Evolutionary conservation across 2,888 invertebrate genomes (phyloP).

Genomic region (Panorpa germanica): DNA sequence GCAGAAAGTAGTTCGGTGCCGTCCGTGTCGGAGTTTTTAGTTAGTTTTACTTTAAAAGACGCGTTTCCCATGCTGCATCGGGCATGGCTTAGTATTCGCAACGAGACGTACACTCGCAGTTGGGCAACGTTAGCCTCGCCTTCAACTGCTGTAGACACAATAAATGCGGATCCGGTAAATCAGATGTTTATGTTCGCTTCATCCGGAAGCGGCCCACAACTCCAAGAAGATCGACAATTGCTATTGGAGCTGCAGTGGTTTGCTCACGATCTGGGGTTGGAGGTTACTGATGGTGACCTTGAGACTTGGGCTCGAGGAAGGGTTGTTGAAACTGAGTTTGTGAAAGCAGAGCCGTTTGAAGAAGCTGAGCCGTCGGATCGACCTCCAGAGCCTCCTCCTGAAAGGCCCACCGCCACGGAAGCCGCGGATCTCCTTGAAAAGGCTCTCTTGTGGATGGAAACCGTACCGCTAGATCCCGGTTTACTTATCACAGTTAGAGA

Average conservation of each 20-base stretch:
- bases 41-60: too few relatives aligned
- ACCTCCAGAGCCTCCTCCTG: constrained; percentile 13
- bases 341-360: constrained; percentile 12
- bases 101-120: too few relatives aligned
- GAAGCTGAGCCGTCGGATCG: constrained; percentile 15
- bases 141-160: too few relatives aligned
- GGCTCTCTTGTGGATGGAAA: constrained; percentile 28
- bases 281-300: constrained; percentile 18
- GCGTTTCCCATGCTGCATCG: too few relatives aligned
- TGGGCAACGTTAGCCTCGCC: too few relatives aligned
- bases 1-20: too few relatives aligned
- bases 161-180: too few relatives aligned
- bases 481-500: too few relatives aligned
- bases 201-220: constrained; percentile 12
- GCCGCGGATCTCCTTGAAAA: constrained; percentile 22
- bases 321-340: background rate
- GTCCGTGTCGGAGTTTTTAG: too few relatives aligned
- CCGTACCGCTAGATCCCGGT: constrained; percentile 26
- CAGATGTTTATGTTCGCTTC: too few relatives aligned
- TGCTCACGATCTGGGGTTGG: constrained; percentile 18
- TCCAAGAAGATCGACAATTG: too few relatives aligned
- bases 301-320: constrained; percentile 13
- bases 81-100: too few relatives aligned
- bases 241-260: constrained; percentile 18
- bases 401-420: constrained; percentile 21